Evolutionary conservation across 2,888 invertebrate genomes (phyloP), one percentile per base, ranked within the genome.

Genomic region (Xestia rhomboidea): DNA sequence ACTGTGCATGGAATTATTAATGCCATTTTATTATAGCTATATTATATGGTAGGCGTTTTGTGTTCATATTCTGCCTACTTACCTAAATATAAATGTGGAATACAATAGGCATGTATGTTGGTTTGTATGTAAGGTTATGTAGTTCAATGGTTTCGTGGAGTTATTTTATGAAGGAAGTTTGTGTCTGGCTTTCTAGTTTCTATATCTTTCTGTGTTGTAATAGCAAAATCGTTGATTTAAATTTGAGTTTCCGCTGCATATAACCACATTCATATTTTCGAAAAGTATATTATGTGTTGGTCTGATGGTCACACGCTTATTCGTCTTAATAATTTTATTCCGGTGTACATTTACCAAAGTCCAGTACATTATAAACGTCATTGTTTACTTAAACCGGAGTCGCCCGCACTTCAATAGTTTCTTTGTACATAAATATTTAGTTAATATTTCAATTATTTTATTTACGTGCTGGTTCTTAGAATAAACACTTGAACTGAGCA

Each of bases 1-100:
- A 85, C 86, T 92, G 92, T 90, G 93, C 89, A 89, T 85, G 79
- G 93, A 93, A 93, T 93, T 86, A 84, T 76, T 91, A 93, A 93
- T 92, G 83, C 77, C 80, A 91, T 89, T 86, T 87, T 90, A 91
- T 89, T 91, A 90, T 91, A 88, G 87, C 84, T 85, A 90, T 83
- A 84, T 75, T 76, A 83, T 30, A 89, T 85, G 77, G 77, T 74
- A 76, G 79, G 80, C 82, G 80, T 88, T 89, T 85, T 86, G 88
- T 85, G 88, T 86, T 83, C 88, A 87, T 86, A 83, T 89, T 87
- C 83, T 88, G 87, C 91, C 91, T 88, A 91, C 90, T 91, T 90
- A 91, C 89, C 90, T 91, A 90, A 89, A 90, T 88, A 86, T 85
- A 82, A 83, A 81, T 84, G 83, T 79, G 79, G 85, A 84, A 88